Percentiles rank a stretch among this genome's conserved stretches.
Conservation (phyloP, 2,888 invertebrate species). For the Euplexia lucipara region DNA sequence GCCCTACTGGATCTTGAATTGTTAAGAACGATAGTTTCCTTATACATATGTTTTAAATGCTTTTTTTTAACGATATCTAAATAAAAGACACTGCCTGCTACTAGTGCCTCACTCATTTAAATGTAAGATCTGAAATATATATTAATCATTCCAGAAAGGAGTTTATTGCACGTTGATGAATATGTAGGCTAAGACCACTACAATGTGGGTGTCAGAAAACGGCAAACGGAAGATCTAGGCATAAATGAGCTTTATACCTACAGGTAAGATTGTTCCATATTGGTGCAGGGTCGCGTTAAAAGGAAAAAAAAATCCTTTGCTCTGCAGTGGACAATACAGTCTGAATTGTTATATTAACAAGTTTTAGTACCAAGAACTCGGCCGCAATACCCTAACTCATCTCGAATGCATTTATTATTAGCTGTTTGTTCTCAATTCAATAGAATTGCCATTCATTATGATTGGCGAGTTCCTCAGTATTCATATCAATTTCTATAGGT, state of each 20-base stretch:
- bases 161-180: background rate
- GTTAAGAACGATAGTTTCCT: no score
- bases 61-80: background rate
- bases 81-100: background rate
- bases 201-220: no score
- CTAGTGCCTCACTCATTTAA: background rate
- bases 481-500: slow-evolving; percentile 22
- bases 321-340: no score
- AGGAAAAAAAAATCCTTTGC: no score
- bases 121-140: background rate
- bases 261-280: no score
- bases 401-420: slow-evolving; percentile 17
- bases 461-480: slow-evolving; percentile 35
- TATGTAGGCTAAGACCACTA: no score
- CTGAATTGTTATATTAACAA: no score
- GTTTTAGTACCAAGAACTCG: background rate
- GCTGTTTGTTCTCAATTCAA: slow-evolving; percentile 43
- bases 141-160: background rate
- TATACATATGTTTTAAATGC: no score
- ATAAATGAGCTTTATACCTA: no score
- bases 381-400: background rate
- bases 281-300: no score
- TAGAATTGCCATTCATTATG: slow-evolving; percentile 32
- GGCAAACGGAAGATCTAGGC: no score
- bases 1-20: no score